These are phyloP conservation scores for Allolobophora icterica DNA, from an alignment of 2,888 invertebrate species.

Conservation along the genomic window DNA sequence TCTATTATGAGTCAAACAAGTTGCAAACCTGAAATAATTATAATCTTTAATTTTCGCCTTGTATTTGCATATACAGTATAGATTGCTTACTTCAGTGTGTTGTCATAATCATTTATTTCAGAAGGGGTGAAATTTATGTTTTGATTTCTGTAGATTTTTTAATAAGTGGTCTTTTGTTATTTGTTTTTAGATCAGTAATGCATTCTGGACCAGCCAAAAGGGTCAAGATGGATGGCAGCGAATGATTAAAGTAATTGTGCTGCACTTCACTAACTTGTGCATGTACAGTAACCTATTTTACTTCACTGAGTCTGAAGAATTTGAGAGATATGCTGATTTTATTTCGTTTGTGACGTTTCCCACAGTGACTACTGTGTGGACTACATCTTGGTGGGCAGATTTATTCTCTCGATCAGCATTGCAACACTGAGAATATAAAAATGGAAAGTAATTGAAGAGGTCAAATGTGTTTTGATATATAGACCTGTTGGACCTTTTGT, in stretches of 20 bases:
- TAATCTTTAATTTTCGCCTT: no score
- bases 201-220: conserved; percentile 18
- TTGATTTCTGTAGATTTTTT: not conserved
- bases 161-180: not conserved
- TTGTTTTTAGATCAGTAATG: not conserved
- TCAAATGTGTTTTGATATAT: not conserved
- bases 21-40: no score
- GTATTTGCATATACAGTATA: not conserved
- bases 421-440: not conserved
- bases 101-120: not conserved
- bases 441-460: not conserved
- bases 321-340: conserved; percentile 5
- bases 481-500: not conserved
- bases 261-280: not conserved
- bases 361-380: not conserved
- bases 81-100: no score
- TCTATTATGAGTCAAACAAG: no score
- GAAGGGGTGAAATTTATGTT: not conserved
- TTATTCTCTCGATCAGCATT: conserved; percentile 11
- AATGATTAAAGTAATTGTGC: not conserved
- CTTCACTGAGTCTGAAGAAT: not conserved
- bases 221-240: conserved; percentile 21
- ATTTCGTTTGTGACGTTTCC: not conserved
- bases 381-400: not conserved
- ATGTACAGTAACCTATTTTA: not conserved